Evolutionary conservation across 2,888 invertebrate genomes (phyloP).

Genomic region (Oxytorus armatus): DNA sequence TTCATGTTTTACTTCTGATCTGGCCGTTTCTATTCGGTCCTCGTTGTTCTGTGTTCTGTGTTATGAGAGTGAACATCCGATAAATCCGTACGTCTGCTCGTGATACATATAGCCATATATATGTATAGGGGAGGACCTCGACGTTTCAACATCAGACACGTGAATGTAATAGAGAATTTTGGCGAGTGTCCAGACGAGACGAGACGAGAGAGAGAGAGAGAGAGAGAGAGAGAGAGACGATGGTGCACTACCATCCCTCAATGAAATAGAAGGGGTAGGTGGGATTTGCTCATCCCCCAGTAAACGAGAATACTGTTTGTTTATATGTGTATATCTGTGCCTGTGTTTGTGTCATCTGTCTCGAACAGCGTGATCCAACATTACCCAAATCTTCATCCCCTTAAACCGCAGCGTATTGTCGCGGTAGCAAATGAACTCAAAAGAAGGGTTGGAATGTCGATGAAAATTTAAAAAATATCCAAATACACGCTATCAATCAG

Average conservation of each 20-base stretch:
- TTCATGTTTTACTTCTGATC: constrained; percentile 7
- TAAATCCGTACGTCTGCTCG: constrained; percentile 72
- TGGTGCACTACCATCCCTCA: background rate
- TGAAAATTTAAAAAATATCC: background rate
- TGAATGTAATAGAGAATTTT: constrained; percentile 79
- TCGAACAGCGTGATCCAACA: background rate
- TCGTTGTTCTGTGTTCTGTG: background rate
- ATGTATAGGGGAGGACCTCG: no score
- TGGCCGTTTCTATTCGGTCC: background rate
- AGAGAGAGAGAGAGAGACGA: constrained; percentile 1
- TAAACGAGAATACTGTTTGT: constrained; percentile 53
- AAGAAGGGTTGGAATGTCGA: background rate
- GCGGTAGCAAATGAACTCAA: background rate
- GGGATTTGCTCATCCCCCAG: constrained; percentile 8
- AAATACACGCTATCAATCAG: no score
- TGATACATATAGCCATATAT: constrained; percentile 68
- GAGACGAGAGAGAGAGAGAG: constrained; percentile 33
- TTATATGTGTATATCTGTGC: no score
- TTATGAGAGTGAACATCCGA: constrained; percentile 69
- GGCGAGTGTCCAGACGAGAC: constrained; percentile 78
- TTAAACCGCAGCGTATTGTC: background rate
- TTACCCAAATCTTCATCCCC: background rate
- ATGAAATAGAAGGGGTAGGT: no score
- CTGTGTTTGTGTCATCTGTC: constrained; percentile 7
- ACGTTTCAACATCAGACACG: constrained; percentile 75